Conservation (phyloP, 2,797 vertebrate genomes). For the Xerus rutilus region DNA sequence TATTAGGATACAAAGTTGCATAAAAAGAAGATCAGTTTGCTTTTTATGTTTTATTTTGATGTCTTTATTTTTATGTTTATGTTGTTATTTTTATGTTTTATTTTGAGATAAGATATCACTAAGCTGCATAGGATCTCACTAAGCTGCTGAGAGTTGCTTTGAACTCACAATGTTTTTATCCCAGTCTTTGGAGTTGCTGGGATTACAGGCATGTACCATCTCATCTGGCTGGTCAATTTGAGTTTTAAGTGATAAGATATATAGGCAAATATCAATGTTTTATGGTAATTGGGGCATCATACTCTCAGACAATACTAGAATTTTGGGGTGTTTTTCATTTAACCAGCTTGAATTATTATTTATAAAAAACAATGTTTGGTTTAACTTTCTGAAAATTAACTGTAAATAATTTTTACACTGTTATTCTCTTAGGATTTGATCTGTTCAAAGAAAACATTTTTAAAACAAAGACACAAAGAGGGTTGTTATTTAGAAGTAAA, state of each 20-base stretch:
- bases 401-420: background rate
- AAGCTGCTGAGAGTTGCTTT: too few relatives aligned
- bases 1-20: background rate
- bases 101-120: too few relatives aligned
- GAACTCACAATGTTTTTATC: too few relatives aligned
- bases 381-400: background rate
- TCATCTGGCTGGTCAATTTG: too few relatives aligned
- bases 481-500: background rate
- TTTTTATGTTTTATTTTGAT: background rate
- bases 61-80: too few relatives aligned
- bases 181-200: too few relatives aligned
- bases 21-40: background rate
- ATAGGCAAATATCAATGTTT: background rate
- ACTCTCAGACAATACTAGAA: background rate
- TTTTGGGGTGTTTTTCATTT: background rate
- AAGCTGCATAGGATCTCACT: too few relatives aligned
- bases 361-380: background rate
- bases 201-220: too few relatives aligned
- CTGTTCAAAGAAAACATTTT: background rate
- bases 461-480: background rate
- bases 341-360: background rate
- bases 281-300: background rate
- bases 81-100: too few relatives aligned
- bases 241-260: background rate
- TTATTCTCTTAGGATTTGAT: background rate